Conservation (phyloP, 2,888 invertebrate genomes). For the Troides aeacus region DNA sequence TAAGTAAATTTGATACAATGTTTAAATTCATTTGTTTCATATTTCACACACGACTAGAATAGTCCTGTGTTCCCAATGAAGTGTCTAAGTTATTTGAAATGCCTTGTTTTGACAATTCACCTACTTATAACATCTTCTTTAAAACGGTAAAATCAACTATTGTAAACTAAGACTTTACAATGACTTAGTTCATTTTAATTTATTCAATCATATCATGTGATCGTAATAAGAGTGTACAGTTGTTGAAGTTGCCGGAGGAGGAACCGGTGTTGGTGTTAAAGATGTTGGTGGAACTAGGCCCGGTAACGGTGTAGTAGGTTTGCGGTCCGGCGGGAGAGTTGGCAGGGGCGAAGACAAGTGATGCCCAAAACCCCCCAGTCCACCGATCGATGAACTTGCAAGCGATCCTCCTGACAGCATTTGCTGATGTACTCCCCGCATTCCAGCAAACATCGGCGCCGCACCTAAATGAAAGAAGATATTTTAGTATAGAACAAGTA, state of each 20-base stretch:
- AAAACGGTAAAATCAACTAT: not conserved
- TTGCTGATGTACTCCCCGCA: slow-evolving; percentile 69
- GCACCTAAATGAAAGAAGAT: slow-evolving; percentile 46
- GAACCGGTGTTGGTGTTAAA: slow-evolving; percentile 48
- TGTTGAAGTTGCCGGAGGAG: slow-evolving; percentile 64
- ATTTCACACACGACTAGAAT: not conserved
- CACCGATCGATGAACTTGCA: slow-evolving; percentile 52
- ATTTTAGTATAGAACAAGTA: not conserved
- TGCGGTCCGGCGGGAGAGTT: slow-evolving; percentile 77
- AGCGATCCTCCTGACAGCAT: slow-evolving; percentile 58
- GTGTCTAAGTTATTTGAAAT: slow-evolving; percentile 15
- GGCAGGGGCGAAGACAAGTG: slow-evolving; percentile 62
- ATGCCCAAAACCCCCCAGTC: slow-evolving; percentile 59
- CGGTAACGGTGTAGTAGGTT: slow-evolving; percentile 79
- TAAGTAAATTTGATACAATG: not conserved
- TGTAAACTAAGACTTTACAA: not conserved
- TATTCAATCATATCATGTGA: slow-evolving; percentile 38
- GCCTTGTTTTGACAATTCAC: not conserved
- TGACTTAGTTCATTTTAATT: not conserved
- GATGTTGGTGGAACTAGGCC: slow-evolving; percentile 68
- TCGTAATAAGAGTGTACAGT: slow-evolving; percentile 64
- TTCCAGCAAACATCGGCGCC: slow-evolving; percentile 66
- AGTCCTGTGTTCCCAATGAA: not conserved
- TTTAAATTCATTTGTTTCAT: not conserved
- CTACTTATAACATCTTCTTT: not conserved